Evolutionary conservation across 2,797 vertebrate genomes (phyloP), one percentile per base, ranked within the genome.

Genomic region (Epinephelus malabaricus): DNA sequence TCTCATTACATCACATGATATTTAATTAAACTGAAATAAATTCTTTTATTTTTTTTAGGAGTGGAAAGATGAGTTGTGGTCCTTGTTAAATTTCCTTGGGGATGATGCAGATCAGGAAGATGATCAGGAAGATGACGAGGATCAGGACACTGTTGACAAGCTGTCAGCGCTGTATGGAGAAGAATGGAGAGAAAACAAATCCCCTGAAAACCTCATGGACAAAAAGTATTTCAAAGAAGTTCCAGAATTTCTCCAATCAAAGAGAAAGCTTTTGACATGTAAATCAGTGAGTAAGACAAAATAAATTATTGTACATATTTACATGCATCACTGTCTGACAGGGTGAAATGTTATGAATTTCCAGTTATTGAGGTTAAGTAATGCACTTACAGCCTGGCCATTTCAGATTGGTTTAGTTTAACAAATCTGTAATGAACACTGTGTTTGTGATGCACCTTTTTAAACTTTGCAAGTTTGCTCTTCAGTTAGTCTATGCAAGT

Each of bases 111-210:
- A 61, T 45, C 11, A 45, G 8, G 1, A 54, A 25, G 34, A 0
- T 40, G 38, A 40, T 40, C 38, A 40, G 38, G 38, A 40, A 40
- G 8, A 11, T 4, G 60, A 76, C 1, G 51, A 72, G 4, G 62
- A 83, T 69, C 0, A 1, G 4, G 80, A 85, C 5, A 14, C 0
- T 43, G 13, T 1, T n/a, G 67, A 80, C 60, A 89, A 88, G 63
- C 27, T 91, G 46, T 50, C 79, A 51, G 88, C 79, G 0, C 1
- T 92, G 6, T 91, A 91, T 38, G 84, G 88, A 74, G 70, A 86
- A 18, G 79, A 77, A 1, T 88, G 88, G 81, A 10, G 15, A 54
- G 0, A 23, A 23, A 23, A 25, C 0, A 69, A 54, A 73, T 46
- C 68, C 1, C 1, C 1, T 21, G 65, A 88, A 4, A 19, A 73